Percentiles rank a stretch among this genome's conserved stretches.
Conservation (phyloP, 2,888 invertebrate genomes). For the Anthophora plumipes region DNA sequence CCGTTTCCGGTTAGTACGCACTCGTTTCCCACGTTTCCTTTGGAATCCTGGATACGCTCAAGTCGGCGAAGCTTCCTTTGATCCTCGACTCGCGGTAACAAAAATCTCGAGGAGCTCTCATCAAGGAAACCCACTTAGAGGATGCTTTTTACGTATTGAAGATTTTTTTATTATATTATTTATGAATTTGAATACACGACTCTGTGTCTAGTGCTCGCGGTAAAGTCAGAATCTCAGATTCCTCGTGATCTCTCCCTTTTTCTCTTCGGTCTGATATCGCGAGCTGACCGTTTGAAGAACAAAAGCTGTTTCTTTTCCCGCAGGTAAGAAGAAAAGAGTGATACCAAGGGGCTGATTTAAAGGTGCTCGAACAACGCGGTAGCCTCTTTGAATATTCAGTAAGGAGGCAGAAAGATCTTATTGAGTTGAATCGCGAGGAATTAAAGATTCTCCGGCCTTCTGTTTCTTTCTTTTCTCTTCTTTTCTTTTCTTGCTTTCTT, state of each 20-base stretch:
- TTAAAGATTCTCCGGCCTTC: neutral
- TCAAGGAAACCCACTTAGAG: neutral
- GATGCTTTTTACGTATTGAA: neutral
- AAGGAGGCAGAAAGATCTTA: neutral
- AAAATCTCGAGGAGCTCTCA: slow-evolving; percentile 10
- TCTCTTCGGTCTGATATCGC: too few relatives aligned
- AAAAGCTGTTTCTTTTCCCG: neutral
- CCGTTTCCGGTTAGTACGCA: neutral
- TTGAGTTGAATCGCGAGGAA: neutral
- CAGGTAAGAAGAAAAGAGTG: too few relatives aligned
- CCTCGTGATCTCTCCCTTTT: too few relatives aligned
- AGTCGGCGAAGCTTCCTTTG: slow-evolving; percentile 18
- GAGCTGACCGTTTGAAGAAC: neutral
- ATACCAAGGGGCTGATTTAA: neutral
- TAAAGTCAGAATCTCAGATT: too few relatives aligned
- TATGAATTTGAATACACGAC: too few relatives aligned
- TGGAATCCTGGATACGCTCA: neutral
- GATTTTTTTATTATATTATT: too few relatives aligned
- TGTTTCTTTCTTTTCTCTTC: neutral
- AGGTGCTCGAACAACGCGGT: neutral
- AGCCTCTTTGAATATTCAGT: neutral
- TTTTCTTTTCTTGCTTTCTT: too few relatives aligned
- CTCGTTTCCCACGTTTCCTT: neutral
- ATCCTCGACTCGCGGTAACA: slow-evolving; percentile 27
- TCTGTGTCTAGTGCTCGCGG: too few relatives aligned